Evolutionary conservation across 2,888 invertebrate species (phyloP).

Genomic region (Halictus ligatus): DNA sequence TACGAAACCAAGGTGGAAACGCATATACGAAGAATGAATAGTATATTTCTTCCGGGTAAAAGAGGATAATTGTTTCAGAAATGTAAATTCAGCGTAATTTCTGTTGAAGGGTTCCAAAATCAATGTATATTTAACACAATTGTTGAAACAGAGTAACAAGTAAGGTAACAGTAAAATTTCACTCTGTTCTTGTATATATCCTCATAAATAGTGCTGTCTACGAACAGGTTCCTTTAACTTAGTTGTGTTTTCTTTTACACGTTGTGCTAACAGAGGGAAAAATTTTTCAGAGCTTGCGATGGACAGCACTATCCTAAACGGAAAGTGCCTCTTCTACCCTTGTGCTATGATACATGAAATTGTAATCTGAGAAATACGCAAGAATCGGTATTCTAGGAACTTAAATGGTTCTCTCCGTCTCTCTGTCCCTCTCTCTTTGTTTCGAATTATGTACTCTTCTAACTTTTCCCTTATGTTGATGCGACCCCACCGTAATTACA

Average conservation of each 20-base stretch:
- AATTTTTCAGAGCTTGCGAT: background rate
- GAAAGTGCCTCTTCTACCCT: conserved; percentile 66
- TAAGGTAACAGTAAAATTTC: conserved; percentile 25
- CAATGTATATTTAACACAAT: conserved; percentile 20
- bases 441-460: conserved; percentile 35
- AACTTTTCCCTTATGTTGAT: conserved; percentile 34
- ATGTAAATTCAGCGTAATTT: conserved; percentile 15
- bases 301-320: conserved; percentile 13
- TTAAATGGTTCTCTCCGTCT: conserved; percentile 10
- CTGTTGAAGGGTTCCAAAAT: conserved; percentile 17
- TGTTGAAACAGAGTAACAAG: conserved; percentile 11
- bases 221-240: background rate
- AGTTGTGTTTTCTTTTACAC: background rate
- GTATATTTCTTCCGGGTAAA: conserved; percentile 59
- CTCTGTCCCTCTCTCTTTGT: conserved; percentile 16
- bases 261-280: background rate
- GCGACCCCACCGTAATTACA: conserved; percentile 48
- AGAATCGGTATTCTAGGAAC: conserved; percentile 23
- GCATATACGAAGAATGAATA: conserved; percentile 36
- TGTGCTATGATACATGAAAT: conserved; percentile 43
- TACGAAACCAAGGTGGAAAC: conserved; percentile 40
- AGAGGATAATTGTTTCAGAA: conserved; percentile 37
- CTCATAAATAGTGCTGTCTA: conserved; percentile 10
- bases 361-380: conserved; percentile 24
- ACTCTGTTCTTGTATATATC: conserved; percentile 22